Conservation (phyloP, 2,888 invertebrate species). For the Tenthredo mesomela region DNA sequence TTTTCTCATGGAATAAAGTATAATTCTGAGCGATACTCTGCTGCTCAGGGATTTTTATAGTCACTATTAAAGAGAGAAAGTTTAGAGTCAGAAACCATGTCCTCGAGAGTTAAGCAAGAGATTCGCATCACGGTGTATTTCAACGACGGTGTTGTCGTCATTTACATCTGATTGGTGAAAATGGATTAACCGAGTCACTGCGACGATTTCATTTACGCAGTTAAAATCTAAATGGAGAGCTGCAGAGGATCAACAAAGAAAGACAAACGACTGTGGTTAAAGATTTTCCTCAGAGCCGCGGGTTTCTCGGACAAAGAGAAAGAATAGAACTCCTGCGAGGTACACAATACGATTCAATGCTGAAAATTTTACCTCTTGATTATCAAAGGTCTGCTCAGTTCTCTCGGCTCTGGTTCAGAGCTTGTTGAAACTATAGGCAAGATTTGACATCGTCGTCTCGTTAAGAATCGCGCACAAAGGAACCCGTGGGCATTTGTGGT, state of each 20-base stretch:
- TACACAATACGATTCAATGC: background rate
- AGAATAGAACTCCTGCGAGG: background rate
- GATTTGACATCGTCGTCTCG: background rate
- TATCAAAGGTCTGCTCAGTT: background rate
- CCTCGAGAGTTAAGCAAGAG: conserved; percentile 83
- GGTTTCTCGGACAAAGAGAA: background rate
- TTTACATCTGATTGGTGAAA: conserved; percentile 80
- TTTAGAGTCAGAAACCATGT: conserved; percentile 78
- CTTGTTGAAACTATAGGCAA: background rate
- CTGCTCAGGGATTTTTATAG: background rate
- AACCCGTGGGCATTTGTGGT: background rate
- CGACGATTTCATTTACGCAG: background rate
- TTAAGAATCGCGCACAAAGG: background rate
- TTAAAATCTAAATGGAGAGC: background rate
- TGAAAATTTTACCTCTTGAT: background rate
- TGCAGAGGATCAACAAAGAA: background rate
- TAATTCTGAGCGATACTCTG: too few relatives aligned
- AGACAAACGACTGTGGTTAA: background rate
- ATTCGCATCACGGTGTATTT: conserved; percentile 86
- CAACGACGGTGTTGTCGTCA: conserved; percentile 83
- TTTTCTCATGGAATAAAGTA: background rate
- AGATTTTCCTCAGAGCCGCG: background rate
- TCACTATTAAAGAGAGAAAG: background rate
- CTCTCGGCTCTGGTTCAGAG: background rate
- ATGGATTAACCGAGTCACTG: background rate